Base-by-base conservation (phyloP, 2,888 invertebrate species). In the Tridacna gigas region DNA sequence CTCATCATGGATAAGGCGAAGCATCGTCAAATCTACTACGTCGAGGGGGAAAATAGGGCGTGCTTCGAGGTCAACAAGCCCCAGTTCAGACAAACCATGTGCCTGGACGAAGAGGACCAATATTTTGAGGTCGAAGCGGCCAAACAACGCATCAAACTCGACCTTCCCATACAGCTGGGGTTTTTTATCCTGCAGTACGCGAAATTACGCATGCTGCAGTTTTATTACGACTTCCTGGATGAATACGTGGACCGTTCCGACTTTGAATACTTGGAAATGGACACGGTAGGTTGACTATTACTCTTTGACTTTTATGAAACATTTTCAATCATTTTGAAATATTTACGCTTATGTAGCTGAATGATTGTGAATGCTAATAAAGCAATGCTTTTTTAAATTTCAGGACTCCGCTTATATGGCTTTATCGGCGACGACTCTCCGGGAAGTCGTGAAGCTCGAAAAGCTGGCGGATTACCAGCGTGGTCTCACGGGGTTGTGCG, bases 1-100 rank as follows among this genome's bases (percentile, higher is more conserved):
- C 26, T 82, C 26, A 74, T 89, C 15, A 83, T 82, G 80, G 83
- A 84, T 51, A 73, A 82, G 26, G 65, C 78, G 13, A 82, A 78
- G 63, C 86, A 84, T 47, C 66, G 77, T 5, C 15, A 75, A 20
- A 51, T 84, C 7, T 65, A 73, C 9, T 87, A 87, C 63, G 65
- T 80, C 13, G 45, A 74, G 0, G 76, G 78, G 20, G 77, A 79
- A 11, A 65, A 76, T 20, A 65, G n/a, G 15, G 28, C 63, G 4
- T 76, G 76, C n/a, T 25, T 45, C 45, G 47, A 63, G 63, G 28
- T 56, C 65, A 76, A 65, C 22, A 47, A 76, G 13, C 65, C 63
- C 22, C 13, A 15, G 1, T 76, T 65, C 25, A 37, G 56, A 37
- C 22, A 76, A 65, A 25, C 65, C 9, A 47, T 15, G 48, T 76